Evolutionary conservation across 2,797 vertebrate genomes (phyloP), one percentile per base, ranked within the genome.

Genomic region (Sylvilagus floridanus): DNA sequence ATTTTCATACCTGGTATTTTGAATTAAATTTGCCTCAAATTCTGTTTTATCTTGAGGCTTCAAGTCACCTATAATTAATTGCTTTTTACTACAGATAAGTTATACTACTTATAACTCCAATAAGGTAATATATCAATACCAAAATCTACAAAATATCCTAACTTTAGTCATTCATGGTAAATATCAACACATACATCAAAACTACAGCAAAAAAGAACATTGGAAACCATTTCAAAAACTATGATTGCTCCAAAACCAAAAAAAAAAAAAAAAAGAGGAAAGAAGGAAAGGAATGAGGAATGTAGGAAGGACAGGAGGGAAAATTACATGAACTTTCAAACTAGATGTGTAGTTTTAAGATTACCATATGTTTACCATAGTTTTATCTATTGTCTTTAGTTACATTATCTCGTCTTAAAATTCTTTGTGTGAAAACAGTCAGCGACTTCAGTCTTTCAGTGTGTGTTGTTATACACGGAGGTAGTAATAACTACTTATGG

Each of bases 181-280:
- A 50, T 90, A 96, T 65, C 71, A 97, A 9, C 52, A 54, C 2
- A 0, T 72, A 95, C 42, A 88, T 95, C 57, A 95, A 96, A 96
- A 92, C 62, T 82, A 90, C 47, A 96, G 90, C 47, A 66, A 86
- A 95, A 95, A 71, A 92, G 79, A 92, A 89, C 12, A 76, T 92
- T 76, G 14, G 16, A 97, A 97, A 94, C 84, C 91, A 94, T 96
- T 95, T 95, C 68, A 66, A 52, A 96, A 62, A 93, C 50, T 92
- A 52, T 72, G 42, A 37, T 94, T 97, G 65, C 65, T 92, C 26
- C 22, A 60, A 75, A 90, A 71, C 37, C n/a, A 57, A 11, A 73
- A 68, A 5, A 76, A 26, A 54, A n/a, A 14, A n/a, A 54, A 47
- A 2, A 4, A 28, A 52, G 24, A 4, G 10, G n/a, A 3, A 17